phyloP scores from a whole-genome alignment of 2,113 vertebrate species.

The Macaca fascicularis region DNA sequence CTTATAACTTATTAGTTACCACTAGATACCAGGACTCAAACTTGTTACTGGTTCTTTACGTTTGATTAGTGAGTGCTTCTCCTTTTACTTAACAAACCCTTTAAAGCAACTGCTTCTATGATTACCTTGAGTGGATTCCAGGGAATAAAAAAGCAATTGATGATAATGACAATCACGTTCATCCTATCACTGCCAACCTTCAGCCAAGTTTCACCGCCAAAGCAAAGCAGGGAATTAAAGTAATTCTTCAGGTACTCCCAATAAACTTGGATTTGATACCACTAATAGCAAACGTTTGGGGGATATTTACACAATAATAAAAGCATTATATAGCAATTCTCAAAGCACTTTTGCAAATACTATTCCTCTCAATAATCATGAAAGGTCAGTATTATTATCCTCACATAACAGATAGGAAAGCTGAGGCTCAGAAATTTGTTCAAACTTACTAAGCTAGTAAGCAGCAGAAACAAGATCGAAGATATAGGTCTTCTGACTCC shows the following conservation, averaged over 20 bases:
- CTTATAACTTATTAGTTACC: background rate
- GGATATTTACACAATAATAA: background rate
- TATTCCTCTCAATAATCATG: background rate
- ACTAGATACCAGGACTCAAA: background rate
- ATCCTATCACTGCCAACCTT: background rate
- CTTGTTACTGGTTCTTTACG: background rate
- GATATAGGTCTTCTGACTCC: background rate
- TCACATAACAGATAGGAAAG: background rate
- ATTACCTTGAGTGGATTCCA: background rate
- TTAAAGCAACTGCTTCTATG: background rate
- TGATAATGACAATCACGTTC: background rate
- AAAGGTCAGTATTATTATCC: background rate
- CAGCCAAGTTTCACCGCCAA: background rate
- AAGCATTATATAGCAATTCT: background rate
- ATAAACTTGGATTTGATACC: background rate
- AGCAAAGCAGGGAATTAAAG: background rate
- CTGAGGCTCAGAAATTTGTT: slow-evolving; percentile 3
- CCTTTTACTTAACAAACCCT: background rate
- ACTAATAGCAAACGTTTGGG: background rate
- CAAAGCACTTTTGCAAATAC: background rate
- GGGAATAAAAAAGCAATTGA: background rate
- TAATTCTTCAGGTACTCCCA: background rate
- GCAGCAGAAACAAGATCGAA: background rate
- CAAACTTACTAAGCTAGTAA: background rate
- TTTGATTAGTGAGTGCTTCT: background rate